Evolutionary conservation across 2,113 vertebrate genomes (phyloP).

Genomic region (Colius striatus): DNA sequence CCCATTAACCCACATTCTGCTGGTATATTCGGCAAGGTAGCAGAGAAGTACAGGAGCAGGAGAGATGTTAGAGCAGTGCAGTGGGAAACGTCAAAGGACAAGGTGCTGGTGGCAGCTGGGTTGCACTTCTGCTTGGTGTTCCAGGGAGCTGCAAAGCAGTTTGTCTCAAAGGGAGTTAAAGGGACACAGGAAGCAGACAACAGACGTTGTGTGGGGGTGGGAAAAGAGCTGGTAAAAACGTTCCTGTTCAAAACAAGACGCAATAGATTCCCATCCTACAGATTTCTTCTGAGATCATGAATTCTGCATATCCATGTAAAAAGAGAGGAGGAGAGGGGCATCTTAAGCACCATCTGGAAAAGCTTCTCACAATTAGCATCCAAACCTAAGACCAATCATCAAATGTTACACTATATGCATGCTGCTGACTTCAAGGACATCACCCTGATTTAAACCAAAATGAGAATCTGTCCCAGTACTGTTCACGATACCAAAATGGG

Average conservation of each 20-base stretch:
- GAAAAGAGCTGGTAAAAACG: background rate
- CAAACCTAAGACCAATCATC: background rate
- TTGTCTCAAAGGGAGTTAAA: background rate
- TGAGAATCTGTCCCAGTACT: background rate
- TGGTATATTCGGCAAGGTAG: background rate
- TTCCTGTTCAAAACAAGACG: background rate
- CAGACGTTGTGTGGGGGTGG: background rate
- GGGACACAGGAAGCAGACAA: background rate
- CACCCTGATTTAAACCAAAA: background rate
- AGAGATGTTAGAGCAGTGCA: rapidly evolving
- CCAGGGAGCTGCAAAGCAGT: background rate
- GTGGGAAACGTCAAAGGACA: background rate
- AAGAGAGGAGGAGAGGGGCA: background rate
- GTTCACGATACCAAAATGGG: background rate
- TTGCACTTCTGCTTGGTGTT: background rate
- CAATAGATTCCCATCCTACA: background rate
- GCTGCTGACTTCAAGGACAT: background rate
- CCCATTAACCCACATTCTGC: conserved; percentile 62
- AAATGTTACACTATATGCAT: rapidly evolving
- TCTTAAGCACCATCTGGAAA: background rate
- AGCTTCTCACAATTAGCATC: background rate
- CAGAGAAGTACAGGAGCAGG: rapidly evolving
- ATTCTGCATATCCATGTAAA: background rate
- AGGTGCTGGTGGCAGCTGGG: rapidly evolving
- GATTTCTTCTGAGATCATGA: background rate